Evolutionary conservation across 2,113 vertebrate genomes (phyloP).

Genomic region (Rostratula benghalensis): DNA sequence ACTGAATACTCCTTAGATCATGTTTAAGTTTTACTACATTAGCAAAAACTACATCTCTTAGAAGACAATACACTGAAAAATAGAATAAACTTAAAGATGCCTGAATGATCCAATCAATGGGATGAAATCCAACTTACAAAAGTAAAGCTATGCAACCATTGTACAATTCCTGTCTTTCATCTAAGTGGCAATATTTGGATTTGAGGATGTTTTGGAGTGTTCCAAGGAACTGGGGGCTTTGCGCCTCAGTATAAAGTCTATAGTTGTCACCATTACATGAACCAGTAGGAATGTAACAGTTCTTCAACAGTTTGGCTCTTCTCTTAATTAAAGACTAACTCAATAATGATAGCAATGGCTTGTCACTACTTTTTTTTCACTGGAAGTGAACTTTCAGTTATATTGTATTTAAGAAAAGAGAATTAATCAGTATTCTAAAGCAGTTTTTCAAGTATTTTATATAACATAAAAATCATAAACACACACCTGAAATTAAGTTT

Average conservation of each 20-base stretch:
- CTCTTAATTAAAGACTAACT: not conserved
- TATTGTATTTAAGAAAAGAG: not conserved
- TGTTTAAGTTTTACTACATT: not conserved
- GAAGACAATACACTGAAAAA: not conserved
- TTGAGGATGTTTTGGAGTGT: not conserved
- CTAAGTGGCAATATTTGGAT: not conserved
- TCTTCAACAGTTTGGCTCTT: not conserved
- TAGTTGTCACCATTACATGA: not conserved
- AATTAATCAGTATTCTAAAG: not conserved
- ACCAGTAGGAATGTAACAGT: not conserved
- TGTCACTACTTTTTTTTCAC: not conserved
- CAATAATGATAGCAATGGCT: not conserved
- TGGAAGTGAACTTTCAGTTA: not conserved
- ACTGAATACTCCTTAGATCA: not conserved
- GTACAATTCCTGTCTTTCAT: not conserved
- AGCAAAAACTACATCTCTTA: not conserved
- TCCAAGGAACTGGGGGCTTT: not conserved
- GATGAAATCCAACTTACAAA: not conserved
- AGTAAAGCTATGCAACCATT: not conserved
- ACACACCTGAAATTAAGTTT: not conserved
- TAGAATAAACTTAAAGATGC: not conserved
- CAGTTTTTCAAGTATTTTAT: not conserved
- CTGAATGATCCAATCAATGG: not conserved
- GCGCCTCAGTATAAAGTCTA: not conserved
- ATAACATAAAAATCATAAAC: not conserved